Evolutionary conservation across 2,888 invertebrate species (phyloP), one percentile per base, ranked within the genome.

Genomic region (Apamea monoglypha): DNA sequence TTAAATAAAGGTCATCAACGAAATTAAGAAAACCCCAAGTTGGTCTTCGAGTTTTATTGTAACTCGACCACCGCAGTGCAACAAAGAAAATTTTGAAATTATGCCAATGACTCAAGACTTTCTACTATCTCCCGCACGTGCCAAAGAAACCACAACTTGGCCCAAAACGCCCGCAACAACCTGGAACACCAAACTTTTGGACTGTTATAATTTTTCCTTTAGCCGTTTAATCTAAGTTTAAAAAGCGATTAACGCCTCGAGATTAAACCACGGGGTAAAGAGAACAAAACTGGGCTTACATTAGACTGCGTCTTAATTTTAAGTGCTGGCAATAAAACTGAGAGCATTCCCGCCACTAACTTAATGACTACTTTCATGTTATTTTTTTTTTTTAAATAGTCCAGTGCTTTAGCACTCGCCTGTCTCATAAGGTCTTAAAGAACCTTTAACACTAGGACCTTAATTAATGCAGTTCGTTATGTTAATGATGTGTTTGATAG

Each of bases 221-320:
- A 83, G n/a, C 73, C 68, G 71, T 88, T 88, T 89, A 87, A 89
- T 89, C 67, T 82, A 86, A 89, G 83, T 89, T 88, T 87, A 80
- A 84, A 87, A 89, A 85, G 88, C 82, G 74, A 85, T 89, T 88
- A 89, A 83, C 81, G 81, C 82, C 75, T 78, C 70, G 40, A 80
- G 82, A 84, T 88, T 87, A 82, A 85, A 84, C 79, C 63, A 69
- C 78, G n/a, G 70, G n/a, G n/a, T 78, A 76, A 85, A 87, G 74
- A 81, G 74, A 71, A 77, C 72, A 68, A 83, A 77, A 80, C 63
- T 73, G 64, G 76, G 74, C 73, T 72, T 77, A 82, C 78, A 80
- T 84, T 84, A 81, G 68, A 71, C 78, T 74, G 74, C 78, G 77
- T 77, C 81, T 88, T 83, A 80, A 85, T 85, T 83, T 86, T 83